These are phyloP conservation scores for Semibalanus balanoides DNA, from an alignment of 1,140 invertebrate species.

Conservation along the genomic window DNA sequence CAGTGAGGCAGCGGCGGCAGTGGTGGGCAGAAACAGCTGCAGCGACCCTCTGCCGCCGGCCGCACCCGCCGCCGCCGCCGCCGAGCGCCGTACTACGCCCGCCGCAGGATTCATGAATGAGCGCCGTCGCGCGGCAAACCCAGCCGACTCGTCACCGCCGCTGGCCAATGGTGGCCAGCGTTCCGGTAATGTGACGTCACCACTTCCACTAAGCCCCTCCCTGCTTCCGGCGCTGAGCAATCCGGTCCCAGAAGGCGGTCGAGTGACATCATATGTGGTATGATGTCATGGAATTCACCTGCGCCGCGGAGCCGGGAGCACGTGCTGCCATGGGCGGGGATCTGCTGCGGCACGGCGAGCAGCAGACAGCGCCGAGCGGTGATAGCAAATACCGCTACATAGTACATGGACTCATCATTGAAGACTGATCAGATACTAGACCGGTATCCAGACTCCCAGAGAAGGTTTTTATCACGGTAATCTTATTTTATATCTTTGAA, in stretches of 20 bases:
- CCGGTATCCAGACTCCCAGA: too few species aligned
- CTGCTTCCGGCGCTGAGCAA: background rate
- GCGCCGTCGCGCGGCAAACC: too few species aligned
- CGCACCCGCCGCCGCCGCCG: too few species aligned
- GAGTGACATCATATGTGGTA: background rate
- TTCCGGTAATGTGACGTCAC: background rate
- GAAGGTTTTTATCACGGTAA: too few species aligned
- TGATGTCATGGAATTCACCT: background rate
- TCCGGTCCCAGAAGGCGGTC: background rate
- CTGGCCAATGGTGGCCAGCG: background rate
- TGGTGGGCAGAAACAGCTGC: too few species aligned
- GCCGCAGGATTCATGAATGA: background rate
- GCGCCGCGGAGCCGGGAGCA: background rate
- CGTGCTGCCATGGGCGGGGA: background rate
- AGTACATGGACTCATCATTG: too few species aligned
- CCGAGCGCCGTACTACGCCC: background rate
- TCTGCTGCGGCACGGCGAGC: too few species aligned
- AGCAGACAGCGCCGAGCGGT: too few species aligned
- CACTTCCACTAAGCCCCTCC: background rate
- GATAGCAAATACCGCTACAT: too few species aligned
- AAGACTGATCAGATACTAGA: too few species aligned
- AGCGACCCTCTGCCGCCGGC: too few species aligned
- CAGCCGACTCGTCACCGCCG: slow-evolving; percentile 11
- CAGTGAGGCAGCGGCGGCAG: slow-evolving; percentile 6
- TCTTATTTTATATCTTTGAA: too few species aligned